Evolutionary conservation across 2,888 invertebrate genomes (phyloP).

Genomic region (Mythimna lalbum): DNA sequence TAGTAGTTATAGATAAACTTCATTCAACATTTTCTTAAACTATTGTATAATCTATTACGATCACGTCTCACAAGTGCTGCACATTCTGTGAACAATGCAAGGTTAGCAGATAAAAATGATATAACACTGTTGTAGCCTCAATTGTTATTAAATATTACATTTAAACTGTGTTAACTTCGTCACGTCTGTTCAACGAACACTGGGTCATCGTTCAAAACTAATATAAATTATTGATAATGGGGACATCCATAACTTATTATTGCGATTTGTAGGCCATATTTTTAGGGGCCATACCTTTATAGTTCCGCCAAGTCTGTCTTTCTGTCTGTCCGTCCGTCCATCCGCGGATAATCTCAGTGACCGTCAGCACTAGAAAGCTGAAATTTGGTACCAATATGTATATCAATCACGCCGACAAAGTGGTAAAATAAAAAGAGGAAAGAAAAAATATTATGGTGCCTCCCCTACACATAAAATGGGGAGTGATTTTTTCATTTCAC

Average conservation of each 20-base stretch:
- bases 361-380: too few relatives aligned
- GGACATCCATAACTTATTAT: neutral
- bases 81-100: conserved; percentile 53
- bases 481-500: too few relatives aligned
- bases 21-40: conserved; percentile 13
- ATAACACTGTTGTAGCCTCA: conserved; percentile 34
- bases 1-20: too few relatives aligned
- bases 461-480: too few relatives aligned
- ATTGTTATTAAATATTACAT: conserved; percentile 37
- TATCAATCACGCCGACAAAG: too few relatives aligned
- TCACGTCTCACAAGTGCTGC: conserved; percentile 18
- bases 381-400: too few relatives aligned
- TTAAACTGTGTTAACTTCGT: conserved; percentile 22
- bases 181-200: neutral
- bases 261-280: neutral
- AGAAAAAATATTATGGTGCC: too few relatives aligned
- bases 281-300: too few relatives aligned
- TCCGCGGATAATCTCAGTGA: too few relatives aligned
- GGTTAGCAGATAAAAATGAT: conserved; percentile 46
- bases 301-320: too few relatives aligned
- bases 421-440: too few relatives aligned
- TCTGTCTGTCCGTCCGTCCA: too few relatives aligned
- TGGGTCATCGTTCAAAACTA: neutral
- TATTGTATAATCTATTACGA: conserved; percentile 46
- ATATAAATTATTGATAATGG: neutral